Conservation (phyloP, 2,113 vertebrate species). For the Pteronura brasiliensis region DNA sequence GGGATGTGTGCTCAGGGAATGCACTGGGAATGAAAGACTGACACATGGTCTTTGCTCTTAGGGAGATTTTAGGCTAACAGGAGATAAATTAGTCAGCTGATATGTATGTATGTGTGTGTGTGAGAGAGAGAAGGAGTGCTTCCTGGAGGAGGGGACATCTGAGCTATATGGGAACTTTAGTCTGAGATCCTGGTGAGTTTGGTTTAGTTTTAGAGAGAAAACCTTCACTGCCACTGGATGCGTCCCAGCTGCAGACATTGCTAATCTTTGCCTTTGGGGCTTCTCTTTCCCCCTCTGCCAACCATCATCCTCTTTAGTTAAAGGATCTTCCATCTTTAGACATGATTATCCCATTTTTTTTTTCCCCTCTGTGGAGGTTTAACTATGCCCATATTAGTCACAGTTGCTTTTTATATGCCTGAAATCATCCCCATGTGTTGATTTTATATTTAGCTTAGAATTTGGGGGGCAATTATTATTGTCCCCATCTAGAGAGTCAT, state of each 20-base stretch:
- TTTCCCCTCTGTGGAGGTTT: too few relatives aligned
- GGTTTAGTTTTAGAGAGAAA: background rate
- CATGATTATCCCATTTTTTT: background rate
- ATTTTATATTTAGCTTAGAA: background rate
- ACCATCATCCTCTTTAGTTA: background rate
- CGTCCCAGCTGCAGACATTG: background rate
- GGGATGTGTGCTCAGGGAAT: background rate
- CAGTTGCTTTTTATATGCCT: background rate
- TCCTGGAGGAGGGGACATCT: background rate
- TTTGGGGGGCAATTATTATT: background rate
- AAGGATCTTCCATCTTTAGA: background rate
- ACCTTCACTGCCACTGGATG: too few relatives aligned
- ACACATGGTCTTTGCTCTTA: background rate
- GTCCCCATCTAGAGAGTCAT: background rate
- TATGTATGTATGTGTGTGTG: fast-evolving
- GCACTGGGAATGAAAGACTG: background rate
- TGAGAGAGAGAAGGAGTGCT: background rate
- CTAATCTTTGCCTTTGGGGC: background rate
- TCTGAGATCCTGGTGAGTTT: background rate
- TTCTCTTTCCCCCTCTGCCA: background rate
- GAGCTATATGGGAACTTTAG: background rate
- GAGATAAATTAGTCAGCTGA: background rate
- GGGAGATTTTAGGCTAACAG: background rate
- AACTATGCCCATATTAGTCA: background rate
- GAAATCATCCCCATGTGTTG: background rate